These are phyloP conservation scores for Rhopalosiphum nymphaeae DNA, from an alignment of 2,888 invertebrate species.

Conservation along the genomic window DNA sequence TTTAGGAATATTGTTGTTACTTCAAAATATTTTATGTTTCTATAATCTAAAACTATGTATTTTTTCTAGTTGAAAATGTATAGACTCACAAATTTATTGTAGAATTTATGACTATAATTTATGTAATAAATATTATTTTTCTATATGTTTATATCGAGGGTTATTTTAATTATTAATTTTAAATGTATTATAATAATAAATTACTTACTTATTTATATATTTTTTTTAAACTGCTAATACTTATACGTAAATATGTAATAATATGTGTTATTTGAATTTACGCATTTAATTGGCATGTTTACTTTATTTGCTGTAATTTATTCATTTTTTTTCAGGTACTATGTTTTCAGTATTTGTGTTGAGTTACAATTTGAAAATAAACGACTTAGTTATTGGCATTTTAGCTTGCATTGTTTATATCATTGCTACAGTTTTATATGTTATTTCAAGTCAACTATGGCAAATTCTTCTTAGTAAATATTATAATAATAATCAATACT, in stretches of 20 bases:
- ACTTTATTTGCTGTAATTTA: background rate
- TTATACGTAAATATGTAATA: background rate
- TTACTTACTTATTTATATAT: too few relatives aligned
- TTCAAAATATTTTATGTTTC: background rate
- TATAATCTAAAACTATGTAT: background rate
- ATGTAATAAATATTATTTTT: background rate
- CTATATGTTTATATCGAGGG: background rate
- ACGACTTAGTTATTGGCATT: constrained; percentile 67
- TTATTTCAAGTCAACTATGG: constrained; percentile 64
- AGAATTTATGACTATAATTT: too few relatives aligned
- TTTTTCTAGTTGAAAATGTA: background rate
- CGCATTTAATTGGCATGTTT: background rate
- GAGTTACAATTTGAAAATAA: constrained; percentile 67
- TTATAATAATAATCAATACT: background rate
- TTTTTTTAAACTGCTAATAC: too few relatives aligned
- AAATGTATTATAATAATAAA: too few relatives aligned
- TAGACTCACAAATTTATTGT: too few relatives aligned
- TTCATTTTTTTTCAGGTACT: constrained; percentile 65
- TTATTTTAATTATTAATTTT: background rate
- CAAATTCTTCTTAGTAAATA: constrained; percentile 66
- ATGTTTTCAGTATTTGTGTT: constrained; percentile 66
- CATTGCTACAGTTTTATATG: constrained; percentile 57
- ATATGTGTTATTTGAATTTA: background rate
- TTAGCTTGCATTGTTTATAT: constrained; percentile 66
- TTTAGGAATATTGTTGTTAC: background rate